Conservation (phyloP, 2,888 invertebrate genomes). For the Boloria euphrosyne region DNA sequence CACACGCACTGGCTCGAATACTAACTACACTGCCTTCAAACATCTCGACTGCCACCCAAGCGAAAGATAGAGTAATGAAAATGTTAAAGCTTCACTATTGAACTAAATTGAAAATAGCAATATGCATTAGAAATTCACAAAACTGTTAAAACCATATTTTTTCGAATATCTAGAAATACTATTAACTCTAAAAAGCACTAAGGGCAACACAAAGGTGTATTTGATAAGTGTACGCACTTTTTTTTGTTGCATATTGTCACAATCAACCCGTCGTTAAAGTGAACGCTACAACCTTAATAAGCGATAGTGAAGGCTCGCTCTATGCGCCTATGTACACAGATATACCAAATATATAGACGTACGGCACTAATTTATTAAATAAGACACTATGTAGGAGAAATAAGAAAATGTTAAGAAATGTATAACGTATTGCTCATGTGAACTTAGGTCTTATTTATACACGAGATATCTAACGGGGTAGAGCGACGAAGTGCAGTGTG, state of each 20-base stretch:
- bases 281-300: neutral
- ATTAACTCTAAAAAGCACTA: neutral
- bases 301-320: neutral
- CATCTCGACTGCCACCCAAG: slow-evolving; percentile 66
- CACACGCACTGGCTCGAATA: slow-evolving; percentile 37
- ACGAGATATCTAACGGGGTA: slow-evolving; percentile 20
- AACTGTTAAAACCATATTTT: too few relatives aligned
- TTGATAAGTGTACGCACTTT: neutral
- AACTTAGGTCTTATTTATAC: neutral
- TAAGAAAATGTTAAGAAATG: neutral
- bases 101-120: neutral
- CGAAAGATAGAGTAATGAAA: slow-evolving; percentile 22
- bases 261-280: neutral
- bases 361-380: neutral
- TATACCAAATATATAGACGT: neutral
- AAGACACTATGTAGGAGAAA: neutral
- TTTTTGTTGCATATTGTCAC: neutral
- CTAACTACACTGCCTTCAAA: slow-evolving; percentile 52
- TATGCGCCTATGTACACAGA: neutral
- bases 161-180: too few relatives aligned
- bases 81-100: neutral
- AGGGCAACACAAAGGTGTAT: neutral
- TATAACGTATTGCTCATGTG: neutral
- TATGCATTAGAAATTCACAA: too few relatives aligned
- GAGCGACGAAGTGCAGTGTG: slow-evolving; percentile 15